Evolutionary conservation across 1,140 invertebrate species (phyloP).

Genomic region (Araneus ventricosus): DNA sequence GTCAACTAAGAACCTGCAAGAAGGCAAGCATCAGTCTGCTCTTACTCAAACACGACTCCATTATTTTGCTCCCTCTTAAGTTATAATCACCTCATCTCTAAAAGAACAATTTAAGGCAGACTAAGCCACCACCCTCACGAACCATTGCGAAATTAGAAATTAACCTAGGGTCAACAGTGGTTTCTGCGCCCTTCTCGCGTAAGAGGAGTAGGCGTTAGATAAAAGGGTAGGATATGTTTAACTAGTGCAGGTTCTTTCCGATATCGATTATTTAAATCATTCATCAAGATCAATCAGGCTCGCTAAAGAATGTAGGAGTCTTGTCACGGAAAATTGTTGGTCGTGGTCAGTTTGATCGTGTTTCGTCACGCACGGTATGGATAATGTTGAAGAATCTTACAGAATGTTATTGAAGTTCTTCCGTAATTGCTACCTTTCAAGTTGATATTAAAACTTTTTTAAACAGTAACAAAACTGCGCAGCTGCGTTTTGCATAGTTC

Average conservation of each 20-base stretch:
- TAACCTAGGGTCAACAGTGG: conserved; percentile 43
- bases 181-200: neutral
- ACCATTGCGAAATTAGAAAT: conserved; percentile 38
- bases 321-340: neutral
- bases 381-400: neutral
- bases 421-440: neutral
- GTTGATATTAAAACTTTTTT: neutral
- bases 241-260: neutral
- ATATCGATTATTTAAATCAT: conserved; percentile 55
- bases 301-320: neutral
- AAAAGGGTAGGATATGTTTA: neutral
- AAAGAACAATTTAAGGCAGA: neutral
- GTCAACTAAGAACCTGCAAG: neutral
- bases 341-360: conserved; percentile 22
- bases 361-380: conserved; percentile 12
- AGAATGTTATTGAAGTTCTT: conserved; percentile 1
- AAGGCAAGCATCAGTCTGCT: neutral
- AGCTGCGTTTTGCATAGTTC: no score
- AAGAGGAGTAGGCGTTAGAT: conserved; percentile 34
- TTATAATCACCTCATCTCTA: neutral
- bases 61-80: neutral
- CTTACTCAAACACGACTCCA: neutral
- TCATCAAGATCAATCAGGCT: conserved; percentile 54
- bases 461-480: neutral
- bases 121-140: conserved; percentile 4